Conservation (phyloP, 1,140 invertebrate genomes). For the Drosophila melanica region DNA sequence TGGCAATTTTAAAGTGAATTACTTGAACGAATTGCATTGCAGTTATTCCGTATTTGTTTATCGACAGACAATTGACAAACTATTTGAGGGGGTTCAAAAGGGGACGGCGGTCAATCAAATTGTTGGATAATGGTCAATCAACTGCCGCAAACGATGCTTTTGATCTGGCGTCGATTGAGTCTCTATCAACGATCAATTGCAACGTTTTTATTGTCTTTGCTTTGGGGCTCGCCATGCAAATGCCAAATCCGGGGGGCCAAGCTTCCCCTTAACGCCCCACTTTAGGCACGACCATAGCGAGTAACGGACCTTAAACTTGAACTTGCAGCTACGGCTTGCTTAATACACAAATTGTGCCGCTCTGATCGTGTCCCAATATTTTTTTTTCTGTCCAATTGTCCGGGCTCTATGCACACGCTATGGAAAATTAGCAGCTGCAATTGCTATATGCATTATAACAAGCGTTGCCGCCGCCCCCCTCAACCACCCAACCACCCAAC, state of each 20-base stretch:
- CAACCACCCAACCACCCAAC: neutral
- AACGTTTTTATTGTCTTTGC: constrained; percentile 22
- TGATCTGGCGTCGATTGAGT: constrained; percentile 22
- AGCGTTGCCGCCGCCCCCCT: constrained; percentile 6
- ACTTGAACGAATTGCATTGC: constrained; percentile 61
- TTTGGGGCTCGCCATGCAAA: constrained; percentile 18
- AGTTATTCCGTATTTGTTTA: constrained; percentile 55
- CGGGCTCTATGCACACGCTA: constrained; percentile 37
- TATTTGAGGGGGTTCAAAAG: neutral
- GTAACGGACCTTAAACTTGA: constrained; percentile 63
- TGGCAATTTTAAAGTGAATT: constrained; percentile 48
- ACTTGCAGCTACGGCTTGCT: constrained; percentile 42
- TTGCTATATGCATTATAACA: constrained; percentile 70
- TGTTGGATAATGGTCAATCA: constrained; percentile 69
- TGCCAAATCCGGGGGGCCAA: neutral
- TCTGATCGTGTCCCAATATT: neutral
- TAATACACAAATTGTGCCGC: constrained; percentile 18
- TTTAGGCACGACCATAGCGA: constrained; percentile 11
- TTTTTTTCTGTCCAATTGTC: constrained; percentile 2
- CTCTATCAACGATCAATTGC: constrained; percentile 39
- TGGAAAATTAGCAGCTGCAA: constrained; percentile 45
- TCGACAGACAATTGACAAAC: constrained; percentile 67
- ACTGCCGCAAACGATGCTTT: constrained; percentile 30
- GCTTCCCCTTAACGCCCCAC: neutral
- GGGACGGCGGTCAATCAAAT: constrained; percentile 52